Evolutionary conservation across 2,113 vertebrate genomes (phyloP).

Genomic region (Glaucidium brasilianum): DNA sequence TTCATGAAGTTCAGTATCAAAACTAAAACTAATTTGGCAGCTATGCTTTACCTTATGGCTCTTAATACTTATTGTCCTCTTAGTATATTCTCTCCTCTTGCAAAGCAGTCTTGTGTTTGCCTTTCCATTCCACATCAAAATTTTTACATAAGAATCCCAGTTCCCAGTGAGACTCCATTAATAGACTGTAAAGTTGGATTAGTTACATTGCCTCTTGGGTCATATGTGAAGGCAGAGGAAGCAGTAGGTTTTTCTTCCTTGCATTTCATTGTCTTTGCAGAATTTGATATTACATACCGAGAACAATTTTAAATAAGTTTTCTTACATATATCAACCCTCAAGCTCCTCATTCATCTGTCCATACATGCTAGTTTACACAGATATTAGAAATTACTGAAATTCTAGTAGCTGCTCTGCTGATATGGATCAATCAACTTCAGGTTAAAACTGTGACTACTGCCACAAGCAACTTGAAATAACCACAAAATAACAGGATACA

Average conservation of each 20-base stretch:
- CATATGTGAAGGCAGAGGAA: background rate
- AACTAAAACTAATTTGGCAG: background rate
- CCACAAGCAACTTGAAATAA: background rate
- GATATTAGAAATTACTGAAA: background rate
- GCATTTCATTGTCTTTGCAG: background rate
- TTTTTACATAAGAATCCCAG: background rate
- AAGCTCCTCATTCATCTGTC: background rate
- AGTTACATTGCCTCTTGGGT: background rate
- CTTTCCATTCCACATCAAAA: background rate
- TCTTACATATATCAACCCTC: background rate
- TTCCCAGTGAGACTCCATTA: background rate
- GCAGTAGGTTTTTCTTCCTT: background rate
- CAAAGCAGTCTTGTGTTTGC: background rate
- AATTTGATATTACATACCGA: background rate
- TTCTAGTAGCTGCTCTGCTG: background rate
- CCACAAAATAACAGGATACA: background rate
- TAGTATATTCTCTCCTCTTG: background rate
- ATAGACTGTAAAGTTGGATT: background rate
- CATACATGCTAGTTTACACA: background rate
- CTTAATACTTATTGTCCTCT: background rate
- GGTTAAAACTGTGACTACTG: background rate
- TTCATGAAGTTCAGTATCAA: background rate
- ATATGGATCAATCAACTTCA: background rate
- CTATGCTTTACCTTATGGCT: background rate
- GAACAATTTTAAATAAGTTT: background rate